Evolutionary conservation across 2,797 vertebrate genomes (phyloP), one percentile per base, ranked within the genome.

Genomic region (Typhlichthys eigenmanni): DNA sequence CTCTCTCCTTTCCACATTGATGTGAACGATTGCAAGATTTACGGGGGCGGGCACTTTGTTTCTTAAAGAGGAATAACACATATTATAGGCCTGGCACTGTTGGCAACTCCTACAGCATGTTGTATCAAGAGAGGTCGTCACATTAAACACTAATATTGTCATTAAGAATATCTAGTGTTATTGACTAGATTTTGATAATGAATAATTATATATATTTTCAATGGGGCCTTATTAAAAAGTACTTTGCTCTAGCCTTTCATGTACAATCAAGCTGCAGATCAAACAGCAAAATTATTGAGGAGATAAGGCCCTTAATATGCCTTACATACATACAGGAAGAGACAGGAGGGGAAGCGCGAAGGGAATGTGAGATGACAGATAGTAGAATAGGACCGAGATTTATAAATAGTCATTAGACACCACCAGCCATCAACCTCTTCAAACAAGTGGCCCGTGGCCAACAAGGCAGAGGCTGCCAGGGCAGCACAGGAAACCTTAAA

Each of bases 361-460:
- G 56, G 64, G 70, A 66, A 11, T 64, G 60, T 56, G 60, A 64
- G 59, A 69, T 69, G 55, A 69, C 50, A 69, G 66, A 81, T 61
- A 69, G 72, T 32, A 69, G 72, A 75, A 62, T 49, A 68, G 60
- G 69, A 55, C 69, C 64, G 59, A 61, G 64, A 67, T 66, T 78
- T 90, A 92, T 83, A 91, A 86, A 88, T 91, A 92, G 83, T 76
- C 66, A 43, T 34, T 63, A 84, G 84, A 89, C 76, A 81, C 72
- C 68, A 50, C 60, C 71, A 76, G 72, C 69, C 47, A 5, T 32
- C 8, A 9, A 43, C 49, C 48, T 51, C 75, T 80, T 79, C 76
- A 71, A 86, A 84, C 76, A 69, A 79, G 69, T 85, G 71, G 67
- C 71, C 69, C 66, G 43, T 69, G 60, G 73, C 66, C 85, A 87